Percentiles rank a stretch among this genome's conserved stretches.
phyloP scores from a whole-genome alignment of 2,888 invertebrate genomes.

The Andrena dorsata region DNA sequence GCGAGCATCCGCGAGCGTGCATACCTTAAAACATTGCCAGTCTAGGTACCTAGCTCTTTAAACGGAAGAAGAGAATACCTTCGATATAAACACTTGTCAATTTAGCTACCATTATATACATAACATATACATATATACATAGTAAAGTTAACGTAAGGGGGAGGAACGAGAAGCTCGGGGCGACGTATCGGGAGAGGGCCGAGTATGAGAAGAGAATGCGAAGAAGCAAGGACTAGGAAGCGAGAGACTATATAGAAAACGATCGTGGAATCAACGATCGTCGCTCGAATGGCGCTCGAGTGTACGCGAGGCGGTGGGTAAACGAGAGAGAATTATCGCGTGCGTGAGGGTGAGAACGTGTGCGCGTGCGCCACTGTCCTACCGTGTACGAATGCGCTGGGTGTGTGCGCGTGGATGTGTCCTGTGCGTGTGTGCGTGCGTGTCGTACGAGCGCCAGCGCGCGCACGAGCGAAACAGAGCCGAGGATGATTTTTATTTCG shows the following conservation, averaged over 20 bases:
- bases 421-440: constrained; percentile 14
- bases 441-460: constrained; percentile 35
- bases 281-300: constrained; percentile 63
- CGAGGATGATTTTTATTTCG: constrained; percentile 56
- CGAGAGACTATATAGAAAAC: constrained; percentile 29
- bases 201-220: background rate
- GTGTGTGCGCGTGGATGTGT: background rate
- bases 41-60: constrained; percentile 78
- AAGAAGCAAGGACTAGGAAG: constrained; percentile 40
- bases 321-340: constrained; percentile 39
- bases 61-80: constrained; percentile 67
- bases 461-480: constrained; percentile 29
- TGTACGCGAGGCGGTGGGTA: constrained; percentile 37
- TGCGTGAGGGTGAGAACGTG: constrained; percentile 23
- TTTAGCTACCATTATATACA: constrained; percentile 81
- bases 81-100: constrained; percentile 84
- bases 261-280: constrained; percentile 52
- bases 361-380: constrained; percentile 31
- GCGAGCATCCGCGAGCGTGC: constrained; percentile 60
- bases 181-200: constrained; percentile 54
- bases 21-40: constrained; percentile 80
- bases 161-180: constrained; percentile 62
- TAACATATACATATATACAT: constrained; percentile 64
- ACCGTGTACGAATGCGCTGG: background rate
- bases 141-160: constrained; percentile 75